Evolutionary conservation across 1,140 invertebrate genomes (phyloP), one percentile per base, ranked within the genome.

Genomic region (Microplitis mediator): DNA sequence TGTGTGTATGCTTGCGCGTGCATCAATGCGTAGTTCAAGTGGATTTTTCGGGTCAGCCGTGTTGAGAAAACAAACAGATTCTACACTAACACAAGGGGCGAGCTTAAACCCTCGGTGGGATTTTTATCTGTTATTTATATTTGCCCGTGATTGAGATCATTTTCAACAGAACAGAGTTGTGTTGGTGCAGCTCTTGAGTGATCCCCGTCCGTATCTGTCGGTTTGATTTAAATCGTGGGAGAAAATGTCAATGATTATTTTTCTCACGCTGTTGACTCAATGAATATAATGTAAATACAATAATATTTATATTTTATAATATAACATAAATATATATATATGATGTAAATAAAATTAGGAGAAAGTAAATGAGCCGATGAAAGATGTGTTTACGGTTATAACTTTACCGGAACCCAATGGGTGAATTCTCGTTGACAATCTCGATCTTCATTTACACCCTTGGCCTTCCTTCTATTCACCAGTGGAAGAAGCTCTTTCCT

Each of bases 21-120:
- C 76, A 76, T 75, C 79, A 78, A 76, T 79, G 77, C 50, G 32
- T 50, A 69, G 69, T 80, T 82, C 79, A 81, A 85, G 81, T 84
- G 84, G 79, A 79, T 81, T 79, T 81, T 76, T 52, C 68, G 62
- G 72, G 69, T 74, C 65, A 72, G 39, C 71, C 75, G 76, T 77
- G 74, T 78, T 85, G 81, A 82, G 84, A 86, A 85, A 87, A 86
- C 81, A 86, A 86, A 85, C 81, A 74, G 58, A 76, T 66, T 74
- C 72, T 9, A 6, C 39, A 45, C 39, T 11, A 45, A 45, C 39
- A 45, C 39, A 9, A 72, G 63, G 78, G 75, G 75, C 76, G 74
- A 75, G 71, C 39, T 45, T 45, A 9, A 6, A 45, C 39, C 39
- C 39, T 45, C 39, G 39, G 39, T 45, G 39, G 39, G 39, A 45